Conservation (phyloP, 2,888 invertebrate genomes). For the Patella ulyssiponensis region DNA sequence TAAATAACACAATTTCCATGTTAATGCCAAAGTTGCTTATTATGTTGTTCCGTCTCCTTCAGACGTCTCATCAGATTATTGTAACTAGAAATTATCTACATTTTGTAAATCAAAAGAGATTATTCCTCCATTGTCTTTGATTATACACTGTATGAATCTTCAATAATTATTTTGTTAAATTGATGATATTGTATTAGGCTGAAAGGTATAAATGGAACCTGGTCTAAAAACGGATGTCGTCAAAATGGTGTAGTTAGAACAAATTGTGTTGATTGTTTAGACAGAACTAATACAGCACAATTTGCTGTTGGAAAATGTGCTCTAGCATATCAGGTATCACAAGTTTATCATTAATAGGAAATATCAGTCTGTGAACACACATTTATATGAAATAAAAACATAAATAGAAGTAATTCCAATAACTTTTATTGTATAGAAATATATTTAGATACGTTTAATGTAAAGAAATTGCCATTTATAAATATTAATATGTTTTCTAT, state of each 20-base stretch:
- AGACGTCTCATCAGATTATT: no score
- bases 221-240: conserved; percentile 47
- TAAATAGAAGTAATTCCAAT: neutral
- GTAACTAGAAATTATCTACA: no score
- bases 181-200: neutral
- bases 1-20: no score
- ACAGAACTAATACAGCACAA: conserved; percentile 98
- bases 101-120: no score
- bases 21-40: no score
- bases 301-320: conserved; percentile 96
- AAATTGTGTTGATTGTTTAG: conserved; percentile 99
- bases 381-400: neutral
- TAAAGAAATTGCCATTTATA: neutral
- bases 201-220: conserved; percentile 47
- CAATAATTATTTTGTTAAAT: neutral
- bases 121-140: no score
- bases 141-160: no score
- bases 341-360: no score
- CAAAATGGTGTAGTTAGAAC: conserved; percentile 80
- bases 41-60: no score
- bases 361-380: no score
- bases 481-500: conserved; percentile 41
- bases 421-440: neutral
- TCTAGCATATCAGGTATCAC: conserved; percentile 80
- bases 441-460: neutral